Evolutionary conservation across 2,113 vertebrate species (phyloP).

Genomic region (Pithys albifrons): DNA sequence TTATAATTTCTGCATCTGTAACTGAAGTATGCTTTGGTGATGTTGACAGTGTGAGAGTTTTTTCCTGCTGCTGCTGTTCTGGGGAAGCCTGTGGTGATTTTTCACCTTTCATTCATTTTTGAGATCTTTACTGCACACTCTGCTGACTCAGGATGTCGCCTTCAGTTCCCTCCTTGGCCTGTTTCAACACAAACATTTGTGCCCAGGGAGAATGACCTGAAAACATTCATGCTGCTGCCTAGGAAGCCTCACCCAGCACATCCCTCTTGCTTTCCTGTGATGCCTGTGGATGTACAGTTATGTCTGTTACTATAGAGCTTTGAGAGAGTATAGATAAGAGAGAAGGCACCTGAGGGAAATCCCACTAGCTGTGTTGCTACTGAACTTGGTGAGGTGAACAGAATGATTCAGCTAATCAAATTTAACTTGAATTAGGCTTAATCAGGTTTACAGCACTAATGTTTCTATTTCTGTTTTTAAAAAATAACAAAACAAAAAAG

Average conservation of each 20-base stretch:
- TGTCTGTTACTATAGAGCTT: background rate
- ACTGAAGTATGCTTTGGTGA: background rate
- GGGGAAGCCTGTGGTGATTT: background rate
- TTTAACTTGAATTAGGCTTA: background rate
- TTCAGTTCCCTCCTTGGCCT: background rate
- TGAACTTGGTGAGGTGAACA: background rate
- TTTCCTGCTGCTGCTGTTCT: background rate
- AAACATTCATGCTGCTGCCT: background rate
- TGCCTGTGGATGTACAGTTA: background rate
- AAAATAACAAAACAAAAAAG: background rate
- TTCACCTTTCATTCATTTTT: background rate
- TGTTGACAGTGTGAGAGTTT: background rate
- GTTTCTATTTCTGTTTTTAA: background rate
- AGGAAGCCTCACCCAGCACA: background rate
- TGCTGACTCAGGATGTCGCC: background rate
- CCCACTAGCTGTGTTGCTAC: background rate
- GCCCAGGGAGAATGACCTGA: background rate
- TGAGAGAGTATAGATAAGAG: background rate
- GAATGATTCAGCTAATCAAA: background rate
- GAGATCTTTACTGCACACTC: background rate
- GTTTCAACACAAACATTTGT: background rate
- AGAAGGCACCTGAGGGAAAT: background rate
- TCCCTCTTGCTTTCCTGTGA: background rate
- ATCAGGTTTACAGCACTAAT: background rate
- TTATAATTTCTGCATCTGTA: background rate